Conservation (phyloP, 2,888 invertebrate species). For the Chaetoderma sp. region DNA sequence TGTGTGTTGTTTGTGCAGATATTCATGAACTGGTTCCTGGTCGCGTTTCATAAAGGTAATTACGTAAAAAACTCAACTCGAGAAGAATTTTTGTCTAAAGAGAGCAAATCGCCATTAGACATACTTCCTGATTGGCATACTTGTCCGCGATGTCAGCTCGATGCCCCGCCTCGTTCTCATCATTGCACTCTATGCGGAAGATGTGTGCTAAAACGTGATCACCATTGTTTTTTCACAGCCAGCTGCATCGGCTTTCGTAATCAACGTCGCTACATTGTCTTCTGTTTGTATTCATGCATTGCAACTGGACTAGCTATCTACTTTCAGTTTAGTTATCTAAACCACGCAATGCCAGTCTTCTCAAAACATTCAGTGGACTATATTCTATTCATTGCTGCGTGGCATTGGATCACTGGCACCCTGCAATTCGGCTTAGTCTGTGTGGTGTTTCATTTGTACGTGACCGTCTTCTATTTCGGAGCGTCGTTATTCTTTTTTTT, state of each 20-base stretch:
- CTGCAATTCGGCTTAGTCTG: conserved; percentile 40
- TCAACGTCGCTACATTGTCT: conserved; percentile 69
- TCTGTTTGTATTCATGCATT: conserved; percentile 54
- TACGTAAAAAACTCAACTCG: conserved; percentile 43
- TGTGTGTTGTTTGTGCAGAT: conserved; percentile 36
- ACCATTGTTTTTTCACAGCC: conserved; percentile 68
- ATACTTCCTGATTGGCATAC: conserved; percentile 47
- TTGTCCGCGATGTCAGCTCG: conserved; percentile 52
- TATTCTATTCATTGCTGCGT: conserved; percentile 45
- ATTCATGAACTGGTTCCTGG: conserved; percentile 41
- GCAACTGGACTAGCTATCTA: conserved; percentile 37
- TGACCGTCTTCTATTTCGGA: conserved; percentile 34
- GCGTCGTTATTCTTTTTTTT: conserved; percentile 40
- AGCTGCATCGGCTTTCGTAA: conserved; percentile 69
- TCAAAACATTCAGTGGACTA: conserved; percentile 41
- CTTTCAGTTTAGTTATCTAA: conserved; percentile 50
- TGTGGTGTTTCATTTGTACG: conserved; percentile 41
- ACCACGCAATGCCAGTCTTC: conserved; percentile 41
- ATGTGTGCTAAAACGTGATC: conserved; percentile 69
- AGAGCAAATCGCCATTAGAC: conserved; percentile 18
- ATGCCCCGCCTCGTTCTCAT: conserved; percentile 59
- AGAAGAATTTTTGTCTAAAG: conserved; percentile 36
- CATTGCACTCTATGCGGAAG: conserved; percentile 68
- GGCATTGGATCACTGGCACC: conserved; percentile 41
- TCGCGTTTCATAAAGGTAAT: conserved; percentile 40